Base-by-base conservation (phyloP, 2,888 invertebrate species). In the Actias luna region DNA sequence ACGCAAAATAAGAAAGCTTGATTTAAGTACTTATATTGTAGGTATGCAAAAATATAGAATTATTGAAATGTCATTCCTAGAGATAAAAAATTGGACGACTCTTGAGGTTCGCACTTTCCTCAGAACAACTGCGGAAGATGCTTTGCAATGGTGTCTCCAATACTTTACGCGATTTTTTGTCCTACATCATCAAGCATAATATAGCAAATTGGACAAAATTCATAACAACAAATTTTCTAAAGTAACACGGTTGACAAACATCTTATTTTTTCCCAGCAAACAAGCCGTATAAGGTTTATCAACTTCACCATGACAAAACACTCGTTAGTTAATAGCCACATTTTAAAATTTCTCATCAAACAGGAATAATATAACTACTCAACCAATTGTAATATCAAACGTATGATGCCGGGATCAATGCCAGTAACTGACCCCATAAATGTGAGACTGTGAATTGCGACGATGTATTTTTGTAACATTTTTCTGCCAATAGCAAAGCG, bases 401-500 rank as follows among this genome's bases (percentile, higher is more conserved):
- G 67, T 65, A 72, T 67, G 68, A 69, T 72, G 68, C 65, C 71
- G 67, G 74, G 76, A 79, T 76, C 82, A 84, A 84, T 85, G 82
- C 82, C 83, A 83, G 75, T 72, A 72, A 76, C 74, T 82, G 82
- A 83, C 80, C 81, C 80, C 77, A 76, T 73, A 70, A 69, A 75
- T 73, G 36, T 36, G 73, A 80, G 75, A 76, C 77, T 80, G 18
- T 46, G 78, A 80, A 85, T 83, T 83, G 83, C 82, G 83, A 82
- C 84, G 81, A 77, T 77, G 78, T 88, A 88, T 87, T 88, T 88
- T 85, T 78, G 82, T 84, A 84, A 84, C 78, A 85, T 84, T 85
- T 88, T 88, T 88, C 85, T 87, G 86, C 87, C 85, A 86, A 88
- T 87, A 84, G 83, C 83, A 75, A 64, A 70, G 80, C 84, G 89